Evolutionary conservation across 2,888 invertebrate species (phyloP).

Genomic region (Parapristionchus giblindavisi): DNA sequence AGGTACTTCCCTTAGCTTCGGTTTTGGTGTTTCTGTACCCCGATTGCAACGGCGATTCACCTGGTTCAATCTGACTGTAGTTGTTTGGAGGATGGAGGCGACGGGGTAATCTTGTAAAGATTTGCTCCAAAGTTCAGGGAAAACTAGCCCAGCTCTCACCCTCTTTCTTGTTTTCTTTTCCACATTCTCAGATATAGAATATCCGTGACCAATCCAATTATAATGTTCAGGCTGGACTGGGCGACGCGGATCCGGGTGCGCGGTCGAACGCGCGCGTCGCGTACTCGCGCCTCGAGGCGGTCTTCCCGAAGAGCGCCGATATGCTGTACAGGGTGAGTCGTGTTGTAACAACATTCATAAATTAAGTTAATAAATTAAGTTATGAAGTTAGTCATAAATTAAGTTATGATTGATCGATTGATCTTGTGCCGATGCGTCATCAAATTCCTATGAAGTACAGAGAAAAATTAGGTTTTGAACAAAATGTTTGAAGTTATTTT

Average conservation of each 20-base stretch:
- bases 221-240: slow-evolving; percentile 78
- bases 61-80: too few relatives aligned
- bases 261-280: slow-evolving; percentile 80
- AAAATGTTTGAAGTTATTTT: too few relatives aligned
- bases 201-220: background rate
- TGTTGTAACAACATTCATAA: background rate
- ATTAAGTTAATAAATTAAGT: background rate
- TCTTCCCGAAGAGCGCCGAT: slow-evolving; percentile 51
- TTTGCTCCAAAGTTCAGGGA: too few relatives aligned
- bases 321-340: slow-evolving; percentile 45
- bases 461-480: too few relatives aligned
- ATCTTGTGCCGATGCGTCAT: too few relatives aligned
- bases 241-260: slow-evolving; percentile 91
- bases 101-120: too few relatives aligned
- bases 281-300: slow-evolving; percentile 47
- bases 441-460: too few relatives aligned
- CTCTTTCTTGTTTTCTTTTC: background rate
- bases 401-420: background rate
- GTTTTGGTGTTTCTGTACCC: too few relatives aligned
- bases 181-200: background rate
- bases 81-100: too few relatives aligned
- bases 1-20: slow-evolving; percentile 19
- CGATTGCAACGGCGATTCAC: too few relatives aligned
- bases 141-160: background rate
- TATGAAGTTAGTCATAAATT: background rate